Evolutionary conservation across 2,888 invertebrate genomes (phyloP).

Genomic region (Stenurella melanura): DNA sequence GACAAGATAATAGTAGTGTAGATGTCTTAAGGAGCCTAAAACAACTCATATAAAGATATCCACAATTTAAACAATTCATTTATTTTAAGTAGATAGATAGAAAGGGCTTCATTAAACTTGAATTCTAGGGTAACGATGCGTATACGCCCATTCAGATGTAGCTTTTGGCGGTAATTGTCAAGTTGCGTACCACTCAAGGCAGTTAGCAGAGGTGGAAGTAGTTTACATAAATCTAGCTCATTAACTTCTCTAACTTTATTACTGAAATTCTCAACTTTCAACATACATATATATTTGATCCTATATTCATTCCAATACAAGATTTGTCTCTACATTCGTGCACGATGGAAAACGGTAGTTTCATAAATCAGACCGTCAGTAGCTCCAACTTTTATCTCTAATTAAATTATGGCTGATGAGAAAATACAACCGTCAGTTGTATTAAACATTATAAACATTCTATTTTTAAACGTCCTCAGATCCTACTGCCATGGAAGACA

Average conservation of each 20-base stretch:
- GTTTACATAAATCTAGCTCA: conserved; percentile 46
- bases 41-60: conserved; percentile 41
- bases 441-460: too few species aligned
- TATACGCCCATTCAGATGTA: conserved; percentile 36
- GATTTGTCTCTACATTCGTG: neutral
- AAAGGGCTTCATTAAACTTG: conserved; percentile 35
- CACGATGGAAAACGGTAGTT: neutral
- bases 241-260: conserved; percentile 45
- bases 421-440: too few species aligned
- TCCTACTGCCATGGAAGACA: too few species aligned
- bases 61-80: conserved; percentile 44
- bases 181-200: conserved; percentile 52
- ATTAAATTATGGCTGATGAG: too few species aligned
- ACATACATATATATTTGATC: conserved; percentile 22
- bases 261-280: conserved; percentile 35
- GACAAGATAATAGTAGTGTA: conserved; percentile 36
- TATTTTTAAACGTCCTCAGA: too few species aligned
- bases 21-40: conserved; percentile 36
- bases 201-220: conserved; percentile 43
- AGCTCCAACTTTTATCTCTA: too few species aligned
- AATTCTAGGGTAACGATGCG: conserved; percentile 39
- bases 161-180: conserved; percentile 50
- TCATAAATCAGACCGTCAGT: neutral
- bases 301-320: neutral
- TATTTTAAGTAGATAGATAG: conserved; percentile 43